A percentile compares a stretch with the other conserved stretches of the same genome.
These are phyloP conservation scores for Leptinotarsa haldemani DNA, from an alignment of 2,888 invertebrate genomes.

Conservation along the genomic window DNA sequence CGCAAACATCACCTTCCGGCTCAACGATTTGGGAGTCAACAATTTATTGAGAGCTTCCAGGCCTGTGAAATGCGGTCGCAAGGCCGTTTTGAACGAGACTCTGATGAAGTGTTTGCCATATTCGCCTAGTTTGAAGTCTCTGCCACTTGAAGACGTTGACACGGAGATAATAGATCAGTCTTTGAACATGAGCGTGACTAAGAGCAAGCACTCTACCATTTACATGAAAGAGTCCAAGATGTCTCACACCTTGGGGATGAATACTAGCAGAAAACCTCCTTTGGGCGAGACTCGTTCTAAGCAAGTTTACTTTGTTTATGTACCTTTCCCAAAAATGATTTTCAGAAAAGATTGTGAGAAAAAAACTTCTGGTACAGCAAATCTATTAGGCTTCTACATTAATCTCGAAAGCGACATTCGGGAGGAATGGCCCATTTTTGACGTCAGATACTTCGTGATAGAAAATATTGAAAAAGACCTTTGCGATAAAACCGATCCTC, in stretches of 20 bases:
- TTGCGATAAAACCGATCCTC: background rate
- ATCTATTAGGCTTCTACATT: conserved; percentile 38
- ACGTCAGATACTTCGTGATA: conserved; percentile 37
- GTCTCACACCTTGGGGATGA: background rate
- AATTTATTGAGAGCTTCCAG: conserved; percentile 48
- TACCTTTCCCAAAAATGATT: background rate
- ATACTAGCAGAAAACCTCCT: background rate
- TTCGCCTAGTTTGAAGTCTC: conserved; percentile 53
- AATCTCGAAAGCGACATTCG: conserved; percentile 37
- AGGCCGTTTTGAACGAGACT: conserved; percentile 53
- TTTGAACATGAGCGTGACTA: conserved; percentile 52
- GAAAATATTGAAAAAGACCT: conserved; percentile 23
- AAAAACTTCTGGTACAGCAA: background rate
- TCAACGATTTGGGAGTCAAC: conserved; percentile 54
- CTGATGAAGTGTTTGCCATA: conserved; percentile 53
- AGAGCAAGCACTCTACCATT: conserved; percentile 47
- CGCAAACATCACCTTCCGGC: conserved; percentile 45
- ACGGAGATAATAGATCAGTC: conserved; percentile 53
- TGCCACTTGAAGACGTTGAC: conserved; percentile 54
- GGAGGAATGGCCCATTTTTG: background rate
- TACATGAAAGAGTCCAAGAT: conserved; percentile 12
- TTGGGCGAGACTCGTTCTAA: background rate
- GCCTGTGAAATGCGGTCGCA: conserved; percentile 52
- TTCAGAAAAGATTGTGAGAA: background rate
- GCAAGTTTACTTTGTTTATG: conserved; percentile 19